Conservation (phyloP, 2,797 vertebrate genomes). For the Liparis tanakae region DNA sequence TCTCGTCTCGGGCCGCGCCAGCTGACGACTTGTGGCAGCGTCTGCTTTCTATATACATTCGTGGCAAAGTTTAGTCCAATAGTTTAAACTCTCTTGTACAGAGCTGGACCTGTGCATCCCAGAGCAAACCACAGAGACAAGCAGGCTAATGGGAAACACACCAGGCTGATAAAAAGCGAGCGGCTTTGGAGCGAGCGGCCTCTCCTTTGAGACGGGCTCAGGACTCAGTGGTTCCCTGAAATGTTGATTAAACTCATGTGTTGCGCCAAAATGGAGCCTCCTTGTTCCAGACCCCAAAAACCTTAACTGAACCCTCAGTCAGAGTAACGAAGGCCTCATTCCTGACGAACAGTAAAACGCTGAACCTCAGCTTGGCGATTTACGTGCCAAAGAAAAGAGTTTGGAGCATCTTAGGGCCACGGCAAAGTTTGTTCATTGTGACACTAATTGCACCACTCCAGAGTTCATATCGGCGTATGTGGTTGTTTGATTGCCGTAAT, state of each 20-base stretch:
- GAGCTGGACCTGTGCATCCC: conserved; percentile 75
- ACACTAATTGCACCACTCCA: conserved; percentile 59
- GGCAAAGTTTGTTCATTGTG: conserved; percentile 53
- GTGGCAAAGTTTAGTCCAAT: conserved; percentile 68
- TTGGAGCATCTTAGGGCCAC: conserved; percentile 49
- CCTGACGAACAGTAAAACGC: conserved; percentile 63
- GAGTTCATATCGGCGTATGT: conserved; percentile 54
- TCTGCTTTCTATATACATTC: conserved; percentile 72
- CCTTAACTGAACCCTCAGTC: conserved; percentile 75
- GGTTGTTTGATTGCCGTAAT: conserved; percentile 62
- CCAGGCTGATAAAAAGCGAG: conserved; percentile 69
- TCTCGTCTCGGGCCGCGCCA: conserved; percentile 59
- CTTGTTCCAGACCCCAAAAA: conserved; percentile 75
- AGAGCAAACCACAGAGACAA: conserved; percentile 74
- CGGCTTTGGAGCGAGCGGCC: conserved; percentile 50
- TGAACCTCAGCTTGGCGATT: conserved; percentile 67
- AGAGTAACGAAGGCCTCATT: conserved; percentile 51
- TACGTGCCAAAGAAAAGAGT: conserved; percentile 46
- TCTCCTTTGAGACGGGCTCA: conserved; percentile 58
- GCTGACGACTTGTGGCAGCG: conserved; percentile 63
- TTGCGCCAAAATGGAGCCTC: conserved; percentile 58
- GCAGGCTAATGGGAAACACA: conserved; percentile 78
- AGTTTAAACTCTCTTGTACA: conserved; percentile 72
- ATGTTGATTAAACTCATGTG: conserved; percentile 80
- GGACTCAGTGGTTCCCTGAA: conserved; percentile 71